These are phyloP conservation scores for Osmerus eperlanus DNA, from an alignment of 2,113 vertebrate species.

Conservation along the genomic window DNA sequence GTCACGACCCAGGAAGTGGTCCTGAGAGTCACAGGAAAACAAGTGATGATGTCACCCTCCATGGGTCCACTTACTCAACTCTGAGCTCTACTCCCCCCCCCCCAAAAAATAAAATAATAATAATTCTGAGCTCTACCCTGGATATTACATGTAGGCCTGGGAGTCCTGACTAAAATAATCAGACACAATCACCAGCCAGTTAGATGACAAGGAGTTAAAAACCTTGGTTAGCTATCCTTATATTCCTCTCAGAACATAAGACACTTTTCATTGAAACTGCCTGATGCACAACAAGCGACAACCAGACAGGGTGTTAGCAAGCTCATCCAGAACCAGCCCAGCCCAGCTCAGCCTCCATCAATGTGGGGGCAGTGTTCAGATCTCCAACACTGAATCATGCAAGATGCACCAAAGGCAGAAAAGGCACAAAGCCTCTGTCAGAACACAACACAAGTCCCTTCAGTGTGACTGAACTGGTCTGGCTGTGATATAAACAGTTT, in stretches of 20 bases:
- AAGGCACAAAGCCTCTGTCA: no score
- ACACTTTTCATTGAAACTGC: no score
- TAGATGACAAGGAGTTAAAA: no score
- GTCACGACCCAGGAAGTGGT: constrained; percentile 56
- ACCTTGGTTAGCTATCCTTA: no score
- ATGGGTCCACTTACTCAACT: constrained; percentile 35
- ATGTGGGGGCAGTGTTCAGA: no score
- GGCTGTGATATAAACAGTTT: not conserved
- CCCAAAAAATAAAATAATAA: no score
- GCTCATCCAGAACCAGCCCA: constrained; percentile 34
- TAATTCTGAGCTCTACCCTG: not conserved
- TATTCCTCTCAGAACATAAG: no score
- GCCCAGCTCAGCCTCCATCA: no score
- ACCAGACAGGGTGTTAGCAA: constrained; percentile 72
- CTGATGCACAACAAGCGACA: constrained; percentile 70
- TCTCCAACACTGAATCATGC: no score
- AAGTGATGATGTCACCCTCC: constrained; percentile 44
- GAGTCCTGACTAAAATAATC: not conserved
- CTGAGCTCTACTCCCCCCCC: not conserved
- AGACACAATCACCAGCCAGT: no score
- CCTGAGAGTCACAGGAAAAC: constrained; percentile 57
- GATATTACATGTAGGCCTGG: not conserved
- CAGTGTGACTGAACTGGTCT: not conserved
- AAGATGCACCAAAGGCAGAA: no score
- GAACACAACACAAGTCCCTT: no score